Percentiles rank a stretch among this genome's conserved stretches.
These are phyloP conservation scores for Sitobion miscanthi DNA, from an alignment of 1,140 invertebrate species.

Conservation along the genomic window DNA sequence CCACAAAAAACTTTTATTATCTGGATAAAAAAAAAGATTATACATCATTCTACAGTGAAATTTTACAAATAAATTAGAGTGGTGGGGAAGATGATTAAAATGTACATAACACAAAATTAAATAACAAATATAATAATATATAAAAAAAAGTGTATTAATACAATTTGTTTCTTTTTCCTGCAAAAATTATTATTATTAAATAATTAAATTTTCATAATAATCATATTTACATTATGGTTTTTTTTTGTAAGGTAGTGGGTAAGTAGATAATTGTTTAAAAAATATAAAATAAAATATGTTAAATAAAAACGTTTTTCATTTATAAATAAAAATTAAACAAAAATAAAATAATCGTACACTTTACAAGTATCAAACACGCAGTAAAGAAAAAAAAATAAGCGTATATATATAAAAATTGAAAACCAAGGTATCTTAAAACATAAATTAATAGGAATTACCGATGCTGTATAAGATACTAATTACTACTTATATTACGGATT, in stretches of 20 bases:
- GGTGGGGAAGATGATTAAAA: not conserved
- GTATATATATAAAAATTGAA: conserved; percentile 16
- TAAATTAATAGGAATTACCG: conserved; percentile 49
- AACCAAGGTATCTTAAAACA: conserved; percentile 31
- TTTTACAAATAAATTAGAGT: conserved; percentile 45
- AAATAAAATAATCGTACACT: conserved; percentile 55
- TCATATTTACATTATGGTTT: conserved; percentile 16
- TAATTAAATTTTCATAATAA: conserved; percentile 26
- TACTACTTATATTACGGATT: conserved; percentile 5
- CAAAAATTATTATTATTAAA: conserved; percentile 44
- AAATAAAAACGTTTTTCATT: conserved; percentile 38
- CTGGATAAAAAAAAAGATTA: conserved; percentile 44
- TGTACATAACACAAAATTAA: conserved; percentile 53
- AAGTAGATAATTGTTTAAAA: conserved; percentile 9
- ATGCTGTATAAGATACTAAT: conserved; percentile 26
- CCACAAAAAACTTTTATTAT: conserved; percentile 51
- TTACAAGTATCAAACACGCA: conserved; percentile 48
- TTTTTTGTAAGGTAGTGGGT: not conserved
- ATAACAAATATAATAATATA: conserved; percentile 51
- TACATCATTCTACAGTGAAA: conserved; percentile 49
- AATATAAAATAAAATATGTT: conserved; percentile 30
- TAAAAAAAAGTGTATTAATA: conserved; percentile 28
- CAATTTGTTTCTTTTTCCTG: not conserved
- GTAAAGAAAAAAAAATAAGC: conserved; percentile 27
- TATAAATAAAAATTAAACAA: conserved; percentile 42